Conservation (phyloP, 2,113 vertebrate genomes). For the Dryoscopus gambensis region DNA sequence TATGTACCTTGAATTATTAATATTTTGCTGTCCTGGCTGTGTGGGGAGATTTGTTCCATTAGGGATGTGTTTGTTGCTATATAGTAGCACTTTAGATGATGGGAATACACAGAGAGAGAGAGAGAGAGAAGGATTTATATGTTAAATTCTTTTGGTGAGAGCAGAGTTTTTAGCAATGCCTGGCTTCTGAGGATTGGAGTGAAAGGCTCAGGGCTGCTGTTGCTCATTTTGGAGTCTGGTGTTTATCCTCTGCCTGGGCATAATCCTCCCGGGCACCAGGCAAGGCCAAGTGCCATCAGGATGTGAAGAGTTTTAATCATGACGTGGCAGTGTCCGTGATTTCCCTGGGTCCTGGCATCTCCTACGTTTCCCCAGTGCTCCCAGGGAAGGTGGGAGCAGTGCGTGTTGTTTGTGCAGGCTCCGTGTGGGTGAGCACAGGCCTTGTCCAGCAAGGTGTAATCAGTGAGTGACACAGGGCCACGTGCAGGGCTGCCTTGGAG, state of each 20-base stretch:
- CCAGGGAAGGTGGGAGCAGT: accelerated
- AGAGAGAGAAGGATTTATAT: not conserved
- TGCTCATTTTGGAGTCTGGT: not conserved
- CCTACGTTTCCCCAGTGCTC: not conserved
- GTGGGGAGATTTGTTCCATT: conserved; percentile 50
- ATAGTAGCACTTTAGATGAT: not conserved
- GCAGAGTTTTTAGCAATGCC: not conserved
- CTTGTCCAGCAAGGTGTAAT: accelerated
- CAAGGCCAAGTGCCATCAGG: not conserved
- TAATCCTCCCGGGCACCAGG: not conserved
- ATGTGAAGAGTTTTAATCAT: not conserved
- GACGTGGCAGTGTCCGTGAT: accelerated
- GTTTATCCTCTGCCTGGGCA: not conserved
- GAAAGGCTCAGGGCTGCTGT: not conserved
- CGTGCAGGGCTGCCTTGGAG: accelerated
- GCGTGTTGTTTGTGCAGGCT: accelerated
- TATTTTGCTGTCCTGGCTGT: conserved; percentile 64
- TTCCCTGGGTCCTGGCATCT: accelerated
- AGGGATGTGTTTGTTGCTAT: conserved; percentile 26
- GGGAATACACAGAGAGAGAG: no score
- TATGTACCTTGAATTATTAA: conserved; percentile 64
- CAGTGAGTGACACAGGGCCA: not conserved
- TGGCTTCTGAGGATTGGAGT: not conserved
- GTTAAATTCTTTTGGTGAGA: not conserved
- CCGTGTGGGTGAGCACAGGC: not conserved